phyloP scores from a whole-genome alignment of 2,888 invertebrate species.

The Epirrhoe alternata region DNA sequence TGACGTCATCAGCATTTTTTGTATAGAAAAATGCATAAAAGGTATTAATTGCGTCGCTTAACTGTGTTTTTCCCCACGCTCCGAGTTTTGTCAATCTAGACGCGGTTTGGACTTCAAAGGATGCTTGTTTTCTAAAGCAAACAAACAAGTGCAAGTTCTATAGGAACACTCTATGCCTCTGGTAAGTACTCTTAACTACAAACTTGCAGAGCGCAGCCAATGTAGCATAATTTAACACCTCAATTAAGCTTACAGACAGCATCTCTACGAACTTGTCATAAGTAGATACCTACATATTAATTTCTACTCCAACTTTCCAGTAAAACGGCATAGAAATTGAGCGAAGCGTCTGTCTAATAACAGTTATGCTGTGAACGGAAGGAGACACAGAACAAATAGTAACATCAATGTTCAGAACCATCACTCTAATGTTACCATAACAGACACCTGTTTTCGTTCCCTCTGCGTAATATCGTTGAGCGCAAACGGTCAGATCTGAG shows the following conservation, averaged over 20 bases:
- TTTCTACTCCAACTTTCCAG: constrained; percentile 50
- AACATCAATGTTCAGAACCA: not conserved
- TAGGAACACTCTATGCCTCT: not conserved
- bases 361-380: constrained; percentile 68
- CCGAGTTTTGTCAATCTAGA: not conserved
- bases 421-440: constrained; percentile 6
- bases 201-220: constrained; percentile 30
- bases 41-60: not conserved
- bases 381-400: constrained; percentile 43
- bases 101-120: not conserved
- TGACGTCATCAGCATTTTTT: too few species aligned
- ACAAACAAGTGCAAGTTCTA: not conserved
- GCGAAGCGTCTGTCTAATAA: constrained; percentile 61
- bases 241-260: constrained; percentile 40
- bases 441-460: not conserved
- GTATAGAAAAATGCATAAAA: too few species aligned
- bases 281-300: constrained; percentile 47
- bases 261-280: constrained; percentile 33
- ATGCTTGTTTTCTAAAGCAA: not conserved
- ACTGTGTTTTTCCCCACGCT: not conserved
- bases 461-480: not conserved
- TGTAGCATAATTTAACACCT: constrained; percentile 38
- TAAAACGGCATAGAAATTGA: constrained; percentile 59
- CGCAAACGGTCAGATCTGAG: not conserved
- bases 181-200: constrained; percentile 12